phyloP scores from a whole-genome alignment of 2,797 vertebrate genomes.

The Microctenopoma lineatum region DNA sequence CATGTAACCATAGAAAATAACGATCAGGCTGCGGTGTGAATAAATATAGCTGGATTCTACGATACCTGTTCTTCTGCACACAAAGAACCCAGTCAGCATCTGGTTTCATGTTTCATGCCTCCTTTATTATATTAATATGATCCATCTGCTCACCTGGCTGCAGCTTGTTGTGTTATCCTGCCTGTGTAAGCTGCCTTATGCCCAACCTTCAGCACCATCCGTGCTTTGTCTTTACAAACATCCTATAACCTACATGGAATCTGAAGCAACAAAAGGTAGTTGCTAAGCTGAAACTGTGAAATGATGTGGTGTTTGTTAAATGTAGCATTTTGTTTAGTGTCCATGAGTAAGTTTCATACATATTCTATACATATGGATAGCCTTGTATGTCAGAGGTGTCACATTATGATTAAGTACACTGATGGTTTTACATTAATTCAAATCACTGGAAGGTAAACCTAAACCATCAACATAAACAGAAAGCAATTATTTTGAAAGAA shows the following conservation, averaged over 20 bases:
- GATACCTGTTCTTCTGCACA: constrained; percentile 62
- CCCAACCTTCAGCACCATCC: constrained; percentile 15
- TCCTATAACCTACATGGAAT: background rate
- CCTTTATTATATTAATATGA: constrained; percentile 65
- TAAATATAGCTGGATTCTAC: constrained; percentile 46
- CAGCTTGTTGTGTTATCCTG: constrained; percentile 54
- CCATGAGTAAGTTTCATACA: constrained; percentile 12
- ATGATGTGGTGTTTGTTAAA: constrained; percentile 20
- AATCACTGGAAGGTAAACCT: constrained; percentile 17
- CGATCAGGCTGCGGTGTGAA: constrained; percentile 35
- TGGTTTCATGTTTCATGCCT: constrained; percentile 73
- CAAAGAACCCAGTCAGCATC: constrained; percentile 58
- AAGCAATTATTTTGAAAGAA: constrained; percentile 39
- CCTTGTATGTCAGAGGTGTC: constrained; percentile 1
- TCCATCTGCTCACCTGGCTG: constrained; percentile 74
- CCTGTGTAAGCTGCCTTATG: constrained; percentile 30
- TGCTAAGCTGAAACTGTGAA: constrained; percentile 28
- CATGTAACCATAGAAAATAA: constrained; percentile 30
- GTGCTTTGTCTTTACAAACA: constrained; percentile 30
- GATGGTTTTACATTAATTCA: constrained; percentile 10
- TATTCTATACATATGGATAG: background rate
- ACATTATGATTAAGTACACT: constrained; percentile 27
- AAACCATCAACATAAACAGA: constrained; percentile 20
- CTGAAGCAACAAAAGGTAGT: constrained; percentile 4
- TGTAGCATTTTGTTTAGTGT: background rate